These are phyloP conservation scores for Chorisops tibialis DNA, from an alignment of 2,888 invertebrate genomes.

Conservation along the genomic window DNA sequence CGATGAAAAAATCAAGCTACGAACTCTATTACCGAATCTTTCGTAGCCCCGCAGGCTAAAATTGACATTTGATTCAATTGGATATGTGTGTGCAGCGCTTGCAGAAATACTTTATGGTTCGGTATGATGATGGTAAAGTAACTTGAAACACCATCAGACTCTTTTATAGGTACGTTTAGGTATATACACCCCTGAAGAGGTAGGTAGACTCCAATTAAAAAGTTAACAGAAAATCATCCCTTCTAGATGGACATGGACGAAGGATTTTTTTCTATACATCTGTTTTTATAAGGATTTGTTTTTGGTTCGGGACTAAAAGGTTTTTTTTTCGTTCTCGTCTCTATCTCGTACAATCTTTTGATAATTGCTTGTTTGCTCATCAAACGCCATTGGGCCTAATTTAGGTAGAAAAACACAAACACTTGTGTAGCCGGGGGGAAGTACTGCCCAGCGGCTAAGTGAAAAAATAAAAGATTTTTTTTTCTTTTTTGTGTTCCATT, in stretches of 20 bases:
- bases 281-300: slow-evolving; percentile 7
- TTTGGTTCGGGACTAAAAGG: slow-evolving; percentile 19
- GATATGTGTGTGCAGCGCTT: slow-evolving; percentile 31
- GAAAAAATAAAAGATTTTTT: too few relatives aligned
- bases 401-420: slow-evolving; percentile 34
- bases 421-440: slow-evolving; percentile 28
- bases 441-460: slow-evolving; percentile 21
- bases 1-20: too few relatives aligned
- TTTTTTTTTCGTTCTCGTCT: too few relatives aligned
- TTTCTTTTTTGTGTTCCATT: slow-evolving; percentile 29
- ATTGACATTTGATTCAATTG: slow-evolving; percentile 40
- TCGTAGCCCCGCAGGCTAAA: slow-evolving; percentile 30
- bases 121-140: neutral
- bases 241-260: slow-evolving; percentile 23
- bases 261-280: slow-evolving; percentile 6
- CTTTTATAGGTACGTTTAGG: neutral
- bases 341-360: slow-evolving; percentile 36
- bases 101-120: slow-evolving; percentile 8
- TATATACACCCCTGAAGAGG: neutral
- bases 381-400: slow-evolving; percentile 27
- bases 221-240: slow-evolving; percentile 20
- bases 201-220: slow-evolving; percentile 23
- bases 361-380: slow-evolving; percentile 40
- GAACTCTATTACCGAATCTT: slow-evolving; percentile 16
- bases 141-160: neutral